phyloP scores from a whole-genome alignment of 2,113 vertebrate genomes.

The Octodon degus region DNA sequence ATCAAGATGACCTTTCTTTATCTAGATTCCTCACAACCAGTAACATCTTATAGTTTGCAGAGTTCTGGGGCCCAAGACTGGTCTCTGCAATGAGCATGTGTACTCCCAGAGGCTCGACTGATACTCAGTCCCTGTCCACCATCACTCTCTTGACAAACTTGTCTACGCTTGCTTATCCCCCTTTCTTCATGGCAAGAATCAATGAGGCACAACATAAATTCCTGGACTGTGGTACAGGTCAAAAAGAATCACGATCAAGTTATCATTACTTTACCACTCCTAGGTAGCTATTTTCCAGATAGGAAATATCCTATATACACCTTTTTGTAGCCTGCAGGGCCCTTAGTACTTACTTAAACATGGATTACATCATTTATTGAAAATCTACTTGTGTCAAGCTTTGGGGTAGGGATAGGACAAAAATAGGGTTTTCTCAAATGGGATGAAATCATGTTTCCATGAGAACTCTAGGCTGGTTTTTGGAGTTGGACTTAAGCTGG shows the following conservation, averaged over 20 bases:
- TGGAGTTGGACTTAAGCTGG: conserved; percentile 70
- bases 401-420: not conserved
- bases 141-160: not conserved
- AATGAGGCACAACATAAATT: not conserved
- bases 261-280: not conserved
- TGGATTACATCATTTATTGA: not conserved
- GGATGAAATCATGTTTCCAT: conserved; percentile 85
- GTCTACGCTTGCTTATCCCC: not conserved
- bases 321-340: not conserved
- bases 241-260: not conserved
- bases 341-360: not conserved
- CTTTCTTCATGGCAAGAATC: not conserved
- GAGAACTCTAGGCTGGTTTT: conserved; percentile 70
- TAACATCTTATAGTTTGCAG: not conserved
- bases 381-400: not conserved
- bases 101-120: not conserved
- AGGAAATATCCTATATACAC: not conserved
- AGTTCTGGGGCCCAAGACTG: not conserved
- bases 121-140: not conserved
- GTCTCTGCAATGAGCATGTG: not conserved
- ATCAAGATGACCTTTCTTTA: not conserved
- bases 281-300: not conserved
- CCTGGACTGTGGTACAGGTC: not conserved
- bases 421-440: conserved; percentile 66
- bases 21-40: not conserved